These are phyloP conservation scores for Sus scrofa DNA, from an alignment of 2,113 vertebrate genomes.

Conservation along the genomic window T2T-Sscrofa CM000830.6:1259501-1260000, in stretches of 20 bases:
- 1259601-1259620: not conserved
- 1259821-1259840: not conserved
- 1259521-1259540: not conserved
- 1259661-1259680: not conserved
- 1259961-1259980: no score
- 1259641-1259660: not conserved
- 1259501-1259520: not conserved
- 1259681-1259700: not conserved
- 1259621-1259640: not conserved
- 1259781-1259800: no score
- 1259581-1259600: not conserved
- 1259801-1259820: not conserved
- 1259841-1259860: not conserved
- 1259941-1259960: no score
- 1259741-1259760: not conserved
- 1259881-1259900: not conserved
- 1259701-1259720: not conserved
- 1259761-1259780: no score
- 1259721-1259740: not conserved
- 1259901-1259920: no score
- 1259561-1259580: not conserved
- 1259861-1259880: not conserved
- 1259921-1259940: no score
- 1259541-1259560: no score
- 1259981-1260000: not conserved